Percentiles rank a stretch among this genome's conserved stretches.
phyloP scores from a whole-genome alignment of 92 coral and sea anemone genomes.

The Actinostola sp. region DNA sequence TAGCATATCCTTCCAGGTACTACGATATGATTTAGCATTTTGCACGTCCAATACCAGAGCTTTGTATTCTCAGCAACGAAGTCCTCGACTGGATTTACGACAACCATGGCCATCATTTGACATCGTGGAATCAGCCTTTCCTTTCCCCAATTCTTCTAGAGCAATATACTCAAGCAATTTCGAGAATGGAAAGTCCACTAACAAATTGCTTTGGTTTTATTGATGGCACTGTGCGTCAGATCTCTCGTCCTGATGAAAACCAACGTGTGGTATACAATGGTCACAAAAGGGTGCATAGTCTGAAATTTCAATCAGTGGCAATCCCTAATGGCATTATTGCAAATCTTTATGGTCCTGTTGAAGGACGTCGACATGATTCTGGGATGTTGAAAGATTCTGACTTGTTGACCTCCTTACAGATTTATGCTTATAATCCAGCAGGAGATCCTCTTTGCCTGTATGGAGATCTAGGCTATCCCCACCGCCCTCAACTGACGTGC shows the following conservation, averaged over 20 bases:
- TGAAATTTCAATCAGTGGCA: constrained; percentile 56
- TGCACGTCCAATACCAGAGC: constrained; percentile 43
- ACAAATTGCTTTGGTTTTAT: constrained; percentile 58
- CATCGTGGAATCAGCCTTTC: constrained; percentile 51
- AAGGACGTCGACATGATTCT: constrained; percentile 60
- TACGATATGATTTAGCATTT: constrained; percentile 28
- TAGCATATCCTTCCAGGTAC: constrained; percentile 42
- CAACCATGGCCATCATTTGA: constrained; percentile 30
- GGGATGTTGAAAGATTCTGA: constrained; percentile 50
- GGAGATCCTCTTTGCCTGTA: constrained; percentile 50
- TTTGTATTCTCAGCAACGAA: constrained; percentile 34
- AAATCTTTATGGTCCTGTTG: constrained; percentile 62
- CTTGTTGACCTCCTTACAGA: background rate
- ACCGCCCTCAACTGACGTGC: constrained; percentile 16
- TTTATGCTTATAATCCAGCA: constrained; percentile 30
- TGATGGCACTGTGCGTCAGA: constrained; percentile 61
- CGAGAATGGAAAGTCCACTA: constrained; percentile 42
- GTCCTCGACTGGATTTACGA: constrained; percentile 36
- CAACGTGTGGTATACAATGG: constrained; percentile 60
- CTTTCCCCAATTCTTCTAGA: constrained; percentile 24
- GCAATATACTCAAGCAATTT: constrained; percentile 44
- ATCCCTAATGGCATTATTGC: constrained; percentile 56
- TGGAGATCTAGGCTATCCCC: constrained; percentile 55
- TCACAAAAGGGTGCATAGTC: constrained; percentile 54
- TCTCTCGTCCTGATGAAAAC: constrained; percentile 53